Percentiles rank a stretch among this genome's conserved stretches.
Evolutionary conservation across 2,888 invertebrate species (phyloP).

Genomic region (Criorhina ranunculi): DNA sequence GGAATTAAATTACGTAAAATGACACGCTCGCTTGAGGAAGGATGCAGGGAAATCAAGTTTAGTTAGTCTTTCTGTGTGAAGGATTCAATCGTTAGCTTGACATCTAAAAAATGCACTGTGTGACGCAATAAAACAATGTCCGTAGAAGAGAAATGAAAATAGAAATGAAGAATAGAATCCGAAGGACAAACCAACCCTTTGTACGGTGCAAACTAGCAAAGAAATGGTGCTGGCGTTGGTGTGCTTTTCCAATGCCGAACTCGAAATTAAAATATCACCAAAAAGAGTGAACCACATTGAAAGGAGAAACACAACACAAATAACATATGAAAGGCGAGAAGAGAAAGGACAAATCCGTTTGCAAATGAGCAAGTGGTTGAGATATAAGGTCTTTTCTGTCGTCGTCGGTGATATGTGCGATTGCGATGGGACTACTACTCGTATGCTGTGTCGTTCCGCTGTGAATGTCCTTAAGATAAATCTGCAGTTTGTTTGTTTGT

Average conservation of each 20-base stretch:
- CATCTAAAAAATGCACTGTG: constrained; percentile 11
- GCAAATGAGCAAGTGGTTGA: constrained; percentile 66
- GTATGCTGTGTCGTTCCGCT: constrained; percentile 29
- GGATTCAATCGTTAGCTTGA: constrained; percentile 29
- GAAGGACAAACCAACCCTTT: constrained; percentile 64
- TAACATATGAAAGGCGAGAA: constrained; percentile 39
- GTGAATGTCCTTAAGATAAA: constrained; percentile 59
- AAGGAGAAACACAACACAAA: constrained; percentile 46
- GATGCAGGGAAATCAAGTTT: constrained; percentile 1
- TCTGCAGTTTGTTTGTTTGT: constrained; percentile 8
- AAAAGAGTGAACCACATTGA: constrained; percentile 53
- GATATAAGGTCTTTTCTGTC: constrained; percentile 54
- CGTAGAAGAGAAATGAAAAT: constrained; percentile 43
- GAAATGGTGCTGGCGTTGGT: background rate
- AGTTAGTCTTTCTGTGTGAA: background rate
- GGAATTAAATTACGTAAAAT: constrained; percentile 46
- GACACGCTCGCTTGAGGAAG: background rate
- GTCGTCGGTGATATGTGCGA: constrained; percentile 28
- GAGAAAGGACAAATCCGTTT: constrained; percentile 56
- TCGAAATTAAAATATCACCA: constrained; percentile 72
- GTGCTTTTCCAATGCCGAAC: constrained; percentile 63
- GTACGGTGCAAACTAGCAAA: constrained; percentile 13
- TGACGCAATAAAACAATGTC: constrained; percentile 42
- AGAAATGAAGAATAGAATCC: constrained; percentile 38
- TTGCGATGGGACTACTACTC: constrained; percentile 24